Percentiles rank a stretch among this genome's conserved stretches.
Evolutionary conservation across 1,140 invertebrate genomes (phyloP).

Genomic region (Pygmarrhopalites habei): DNA sequence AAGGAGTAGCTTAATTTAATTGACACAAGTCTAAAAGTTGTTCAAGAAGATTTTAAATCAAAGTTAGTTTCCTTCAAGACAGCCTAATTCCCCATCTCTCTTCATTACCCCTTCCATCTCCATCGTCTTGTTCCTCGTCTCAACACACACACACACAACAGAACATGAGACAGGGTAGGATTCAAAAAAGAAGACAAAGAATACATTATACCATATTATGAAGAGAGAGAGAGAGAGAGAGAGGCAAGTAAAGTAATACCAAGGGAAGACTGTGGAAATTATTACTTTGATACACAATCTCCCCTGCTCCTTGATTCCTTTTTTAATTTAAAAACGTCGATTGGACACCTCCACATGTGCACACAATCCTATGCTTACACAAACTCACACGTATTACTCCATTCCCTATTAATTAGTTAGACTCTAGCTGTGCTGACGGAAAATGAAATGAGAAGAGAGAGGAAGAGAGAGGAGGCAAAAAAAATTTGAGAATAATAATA

Average conservation of each 20-base stretch:
- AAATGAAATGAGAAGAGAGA: too few species aligned
- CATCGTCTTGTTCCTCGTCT: too few species aligned
- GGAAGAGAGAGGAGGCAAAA: too few species aligned
- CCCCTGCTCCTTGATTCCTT: not conserved
- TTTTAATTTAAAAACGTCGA: not conserved
- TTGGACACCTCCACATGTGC: not conserved
- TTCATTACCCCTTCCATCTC: not conserved
- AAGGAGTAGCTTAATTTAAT: constrained; percentile 1
- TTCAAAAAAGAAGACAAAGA: too few species aligned
- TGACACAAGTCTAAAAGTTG: constrained; percentile 3
- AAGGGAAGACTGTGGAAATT: not conserved
- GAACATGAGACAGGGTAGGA: too few species aligned
- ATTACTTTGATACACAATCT: not conserved
- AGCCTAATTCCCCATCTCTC: constrained; percentile 10
- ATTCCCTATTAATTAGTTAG: too few species aligned
- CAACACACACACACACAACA: too few species aligned
- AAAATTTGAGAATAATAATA: too few species aligned
- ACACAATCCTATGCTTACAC: too few species aligned
- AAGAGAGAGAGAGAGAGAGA: not conserved
- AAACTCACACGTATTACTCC: too few species aligned
- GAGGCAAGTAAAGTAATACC: not conserved
- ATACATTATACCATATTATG: too few species aligned
- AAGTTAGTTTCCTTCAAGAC: not conserved
- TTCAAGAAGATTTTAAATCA: constrained; percentile 2
- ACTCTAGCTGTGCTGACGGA: too few species aligned